Conservation (phyloP, 2,888 invertebrate genomes). For the Minunthozetes semirufus region DNA sequence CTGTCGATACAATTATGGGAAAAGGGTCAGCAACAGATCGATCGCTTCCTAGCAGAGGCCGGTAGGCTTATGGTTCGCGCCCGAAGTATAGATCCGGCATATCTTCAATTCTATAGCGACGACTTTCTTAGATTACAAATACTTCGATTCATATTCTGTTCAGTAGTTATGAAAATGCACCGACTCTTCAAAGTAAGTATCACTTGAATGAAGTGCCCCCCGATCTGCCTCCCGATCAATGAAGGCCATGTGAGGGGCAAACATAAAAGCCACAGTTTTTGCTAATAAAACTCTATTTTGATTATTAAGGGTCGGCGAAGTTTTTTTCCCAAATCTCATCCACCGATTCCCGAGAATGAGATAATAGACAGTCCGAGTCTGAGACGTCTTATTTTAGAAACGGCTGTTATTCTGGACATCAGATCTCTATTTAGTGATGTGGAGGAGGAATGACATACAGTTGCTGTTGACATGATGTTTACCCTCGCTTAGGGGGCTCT, state of each 20-base stretch:
- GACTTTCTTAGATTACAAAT: conserved; percentile 83
- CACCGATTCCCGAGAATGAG: conserved; percentile 76
- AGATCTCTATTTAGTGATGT: conserved; percentile 61
- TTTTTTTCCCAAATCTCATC: conserved; percentile 76
- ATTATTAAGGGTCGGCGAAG: conserved; percentile 59
- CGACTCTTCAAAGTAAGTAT: conserved; percentile 59
- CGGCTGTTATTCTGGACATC: conserved; percentile 76
- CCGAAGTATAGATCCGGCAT: conserved; percentile 57
- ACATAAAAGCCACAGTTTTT: too few species aligned
- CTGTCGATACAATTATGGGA: conserved; percentile 83
- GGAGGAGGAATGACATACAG: conserved; percentile 43
- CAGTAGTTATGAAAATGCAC: conserved; percentile 78
- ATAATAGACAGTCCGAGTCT: conserved; percentile 75
- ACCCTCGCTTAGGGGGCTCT: conserved; percentile 15
- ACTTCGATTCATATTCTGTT: conserved; percentile 86
- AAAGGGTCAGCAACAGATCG: conserved; percentile 75
- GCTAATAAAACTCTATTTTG: too few species aligned
- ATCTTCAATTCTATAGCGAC: conserved; percentile 81
- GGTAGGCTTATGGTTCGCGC: conserved; percentile 72
- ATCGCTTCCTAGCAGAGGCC: conserved; percentile 81
- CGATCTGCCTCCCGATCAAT: too few species aligned
- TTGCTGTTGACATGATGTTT: conserved; percentile 33
- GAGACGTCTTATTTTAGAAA: conserved; percentile 59
- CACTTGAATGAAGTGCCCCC: too few species aligned
- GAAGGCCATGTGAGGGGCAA: too few species aligned